Evolutionary conservation across 2,113 vertebrate species (phyloP).

Genomic region (Gymnocephalus cernua): DNA sequence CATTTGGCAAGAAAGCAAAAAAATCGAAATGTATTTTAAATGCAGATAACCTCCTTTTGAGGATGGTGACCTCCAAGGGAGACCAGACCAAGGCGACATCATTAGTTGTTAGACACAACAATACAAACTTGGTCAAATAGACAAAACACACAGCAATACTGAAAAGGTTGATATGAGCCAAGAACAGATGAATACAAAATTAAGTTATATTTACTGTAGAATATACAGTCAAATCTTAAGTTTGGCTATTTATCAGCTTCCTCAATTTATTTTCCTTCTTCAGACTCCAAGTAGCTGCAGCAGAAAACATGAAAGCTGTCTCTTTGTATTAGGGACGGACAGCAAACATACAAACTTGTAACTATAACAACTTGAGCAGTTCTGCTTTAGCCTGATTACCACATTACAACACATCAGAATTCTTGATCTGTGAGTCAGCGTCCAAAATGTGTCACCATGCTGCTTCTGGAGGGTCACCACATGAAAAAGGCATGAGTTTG

Average conservation of each 20-base stretch:
- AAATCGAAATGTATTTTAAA: not conserved
- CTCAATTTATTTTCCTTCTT: not conserved
- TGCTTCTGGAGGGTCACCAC: slow-evolving; percentile 33
- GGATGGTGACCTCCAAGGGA: not conserved
- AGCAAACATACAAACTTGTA: slow-evolving; percentile 10
- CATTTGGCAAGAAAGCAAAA: not conserved
- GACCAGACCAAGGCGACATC: not conserved
- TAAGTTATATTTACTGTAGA: not conserved
- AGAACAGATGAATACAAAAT: not conserved
- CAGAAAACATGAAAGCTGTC: not conserved
- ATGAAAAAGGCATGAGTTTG: slow-evolving; percentile 24
- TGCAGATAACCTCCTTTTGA: not conserved
- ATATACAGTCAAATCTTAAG: not conserved
- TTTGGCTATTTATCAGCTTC: not conserved
- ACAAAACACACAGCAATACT: not conserved
- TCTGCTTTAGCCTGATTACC: not conserved
- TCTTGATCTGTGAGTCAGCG: slow-evolving; percentile 31
- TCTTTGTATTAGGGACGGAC: not conserved
- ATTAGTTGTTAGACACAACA: not conserved
- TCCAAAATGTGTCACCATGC: slow-evolving; percentile 4
- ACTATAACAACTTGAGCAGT: not conserved
- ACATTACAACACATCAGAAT: slow-evolving; percentile 26
- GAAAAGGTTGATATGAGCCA: not conserved
- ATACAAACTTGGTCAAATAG: not conserved
- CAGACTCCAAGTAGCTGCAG: not conserved